Evolutionary conservation across 2,113 vertebrate genomes (phyloP), one percentile per base, ranked within the genome.

Genomic region (Trematocara variabile): DNA sequence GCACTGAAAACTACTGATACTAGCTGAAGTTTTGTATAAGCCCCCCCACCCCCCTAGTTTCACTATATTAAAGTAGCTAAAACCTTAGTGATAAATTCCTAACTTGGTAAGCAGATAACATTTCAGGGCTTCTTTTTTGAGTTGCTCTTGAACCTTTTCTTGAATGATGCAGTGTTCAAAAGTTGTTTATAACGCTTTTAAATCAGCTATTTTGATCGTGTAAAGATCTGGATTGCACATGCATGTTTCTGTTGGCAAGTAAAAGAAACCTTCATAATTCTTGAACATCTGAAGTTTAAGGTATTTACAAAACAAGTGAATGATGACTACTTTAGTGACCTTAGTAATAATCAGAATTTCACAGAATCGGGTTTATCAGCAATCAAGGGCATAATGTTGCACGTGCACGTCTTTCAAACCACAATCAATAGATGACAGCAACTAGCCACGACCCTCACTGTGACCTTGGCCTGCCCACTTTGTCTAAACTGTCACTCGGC

Each of bases 401-500:
- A 84, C 14, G 39, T 22, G 7, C 12, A 86, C 39, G 12, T 88
- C 87, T 86, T 83, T 88, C 79, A 82, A 83, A 90, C 82, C 83
- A 78, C 83, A 83, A 94, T 94, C 83, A 83, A 94, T 94, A 85
- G 73, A 60, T 39, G 39, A 83, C 77, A 85, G 60, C 41, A 46
- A 84, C 86, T 68, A 44, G 89, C 80, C 78, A 80, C 70, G 30
- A 79, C 73, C 79, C 82, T 84, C 10, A 13, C 37, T 65, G 63
- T 87, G 90, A 95, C 93, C 94, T 93, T 89, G 89, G 84, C 53
- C 55, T 65, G 70, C 55, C 50, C 79, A 18, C 56, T 85, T 83
- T 83, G 79, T 81, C 86, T 81, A 60, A 81, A 68, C 56, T 14
- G 68, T 82, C 82, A 85, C 80, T 82, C 82, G 11, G 81, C 18